phyloP scores from a whole-genome alignment of 2,113 vertebrate species.

The Myiozetetes cayanensis region DNA sequence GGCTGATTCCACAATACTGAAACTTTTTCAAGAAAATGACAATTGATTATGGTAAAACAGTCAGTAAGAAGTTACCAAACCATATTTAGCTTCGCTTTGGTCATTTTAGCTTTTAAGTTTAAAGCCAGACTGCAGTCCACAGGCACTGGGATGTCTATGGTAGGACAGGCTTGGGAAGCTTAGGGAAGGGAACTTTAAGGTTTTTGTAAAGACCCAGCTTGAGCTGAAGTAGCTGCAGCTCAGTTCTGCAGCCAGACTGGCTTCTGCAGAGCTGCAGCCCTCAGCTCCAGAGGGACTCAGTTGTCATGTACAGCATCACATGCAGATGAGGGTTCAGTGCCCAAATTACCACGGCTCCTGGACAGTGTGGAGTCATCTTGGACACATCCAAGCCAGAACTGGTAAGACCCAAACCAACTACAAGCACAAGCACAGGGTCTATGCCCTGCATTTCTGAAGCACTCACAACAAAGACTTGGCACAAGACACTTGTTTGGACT shows the following conservation, averaged over 20 bases:
- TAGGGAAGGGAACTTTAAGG: neutral
- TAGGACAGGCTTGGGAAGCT: neutral
- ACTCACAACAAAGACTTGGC: neutral
- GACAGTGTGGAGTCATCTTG: neutral
- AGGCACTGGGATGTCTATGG: neutral
- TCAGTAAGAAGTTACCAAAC: neutral
- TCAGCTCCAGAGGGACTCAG: neutral
- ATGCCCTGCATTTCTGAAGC: neutral
- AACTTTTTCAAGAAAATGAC: neutral
- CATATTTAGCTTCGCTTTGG: neutral
- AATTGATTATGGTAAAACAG: neutral
- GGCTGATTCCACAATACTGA: neutral
- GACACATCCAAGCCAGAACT: neutral
- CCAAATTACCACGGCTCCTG: neutral
- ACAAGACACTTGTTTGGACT: neutral
- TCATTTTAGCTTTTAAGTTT: neutral
- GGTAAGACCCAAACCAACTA: neutral
- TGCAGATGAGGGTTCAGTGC: neutral
- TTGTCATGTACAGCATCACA: neutral
- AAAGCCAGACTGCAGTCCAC: neutral
- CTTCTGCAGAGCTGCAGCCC: neutral
- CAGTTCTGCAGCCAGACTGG: neutral
- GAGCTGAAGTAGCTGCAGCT: neutral
- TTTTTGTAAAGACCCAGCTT: neutral
- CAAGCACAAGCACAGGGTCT: neutral